Conservation (phyloP, 2,113 vertebrate genomes). For the Oenanthe melanoleuca region DNA sequence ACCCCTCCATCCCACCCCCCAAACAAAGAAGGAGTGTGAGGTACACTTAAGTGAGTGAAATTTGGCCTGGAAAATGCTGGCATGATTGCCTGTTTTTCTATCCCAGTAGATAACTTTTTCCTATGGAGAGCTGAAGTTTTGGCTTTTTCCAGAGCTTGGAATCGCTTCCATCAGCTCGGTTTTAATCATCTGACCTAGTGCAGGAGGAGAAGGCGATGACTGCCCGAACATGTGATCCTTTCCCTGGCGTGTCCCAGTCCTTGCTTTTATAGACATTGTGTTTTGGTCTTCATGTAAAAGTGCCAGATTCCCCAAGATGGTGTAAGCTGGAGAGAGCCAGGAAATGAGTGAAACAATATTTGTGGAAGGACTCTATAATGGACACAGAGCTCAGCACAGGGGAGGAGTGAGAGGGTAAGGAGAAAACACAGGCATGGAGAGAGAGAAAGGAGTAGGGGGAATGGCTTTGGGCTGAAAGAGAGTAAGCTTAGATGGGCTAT, state of each 20-base stretch:
- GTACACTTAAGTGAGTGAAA: background rate
- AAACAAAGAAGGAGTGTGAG: background rate
- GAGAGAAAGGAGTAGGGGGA: background rate
- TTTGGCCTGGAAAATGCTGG: background rate
- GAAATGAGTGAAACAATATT: background rate
- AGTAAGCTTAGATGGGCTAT: background rate
- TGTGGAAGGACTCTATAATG: background rate
- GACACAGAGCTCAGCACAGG: fast-evolving
- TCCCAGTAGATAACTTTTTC: conserved; percentile 24
- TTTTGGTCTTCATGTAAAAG: background rate
- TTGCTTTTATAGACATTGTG: background rate
- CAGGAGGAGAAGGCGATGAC: background rate
- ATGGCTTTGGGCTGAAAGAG: background rate
- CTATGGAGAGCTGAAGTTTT: background rate
- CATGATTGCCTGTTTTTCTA: background rate
- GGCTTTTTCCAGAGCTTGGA: background rate
- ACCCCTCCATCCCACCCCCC: background rate
- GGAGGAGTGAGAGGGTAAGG: background rate
- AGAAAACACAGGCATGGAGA: background rate
- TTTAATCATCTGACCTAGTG: background rate
- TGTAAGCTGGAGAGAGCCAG: background rate
- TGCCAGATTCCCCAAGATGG: background rate
- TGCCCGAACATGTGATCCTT: background rate
- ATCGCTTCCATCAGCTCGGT: background rate
- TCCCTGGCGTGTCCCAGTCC: background rate